Conservation (phyloP, 2,113 vertebrate species). For the Petroica traversi region DNA sequence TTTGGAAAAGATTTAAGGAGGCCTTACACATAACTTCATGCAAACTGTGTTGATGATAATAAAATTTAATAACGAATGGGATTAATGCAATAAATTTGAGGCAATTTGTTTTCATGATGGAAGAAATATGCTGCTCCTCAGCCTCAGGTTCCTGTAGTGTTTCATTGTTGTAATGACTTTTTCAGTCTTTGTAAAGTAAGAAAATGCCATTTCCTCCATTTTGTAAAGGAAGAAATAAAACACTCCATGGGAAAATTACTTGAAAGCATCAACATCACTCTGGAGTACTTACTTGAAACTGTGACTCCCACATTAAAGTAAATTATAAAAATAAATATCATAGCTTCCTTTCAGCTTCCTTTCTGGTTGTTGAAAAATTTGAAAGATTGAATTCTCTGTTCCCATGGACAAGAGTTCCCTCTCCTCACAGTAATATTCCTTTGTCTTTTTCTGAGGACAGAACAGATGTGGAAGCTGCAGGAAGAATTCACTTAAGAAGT, state of each 20-base stretch:
- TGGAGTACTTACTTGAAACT: neutral
- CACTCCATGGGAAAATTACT: neutral
- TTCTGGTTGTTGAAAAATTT: neutral
- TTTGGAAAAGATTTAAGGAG: neutral
- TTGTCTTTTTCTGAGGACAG: neutral
- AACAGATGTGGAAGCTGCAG: neutral
- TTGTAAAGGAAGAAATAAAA: neutral
- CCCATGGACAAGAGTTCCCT: neutral
- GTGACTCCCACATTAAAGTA: neutral
- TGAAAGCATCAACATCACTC: neutral
- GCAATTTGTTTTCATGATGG: neutral
- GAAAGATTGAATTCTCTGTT: neutral
- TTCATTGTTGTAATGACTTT: neutral
- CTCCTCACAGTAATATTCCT: neutral
- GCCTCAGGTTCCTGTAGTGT: neutral
- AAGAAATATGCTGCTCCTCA: neutral
- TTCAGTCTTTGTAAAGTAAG: neutral
- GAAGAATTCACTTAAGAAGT: neutral
- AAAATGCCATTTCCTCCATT: neutral
- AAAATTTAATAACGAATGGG: neutral
- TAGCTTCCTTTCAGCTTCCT: neutral
- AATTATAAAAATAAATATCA: neutral
- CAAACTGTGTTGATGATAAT: neutral
- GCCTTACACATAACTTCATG: neutral
- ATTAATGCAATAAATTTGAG: neutral